These are phyloP conservation scores for Neolamprologus modestus DNA, from an alignment of 2,113 vertebrate species.

Conservation along the genomic window DNA sequence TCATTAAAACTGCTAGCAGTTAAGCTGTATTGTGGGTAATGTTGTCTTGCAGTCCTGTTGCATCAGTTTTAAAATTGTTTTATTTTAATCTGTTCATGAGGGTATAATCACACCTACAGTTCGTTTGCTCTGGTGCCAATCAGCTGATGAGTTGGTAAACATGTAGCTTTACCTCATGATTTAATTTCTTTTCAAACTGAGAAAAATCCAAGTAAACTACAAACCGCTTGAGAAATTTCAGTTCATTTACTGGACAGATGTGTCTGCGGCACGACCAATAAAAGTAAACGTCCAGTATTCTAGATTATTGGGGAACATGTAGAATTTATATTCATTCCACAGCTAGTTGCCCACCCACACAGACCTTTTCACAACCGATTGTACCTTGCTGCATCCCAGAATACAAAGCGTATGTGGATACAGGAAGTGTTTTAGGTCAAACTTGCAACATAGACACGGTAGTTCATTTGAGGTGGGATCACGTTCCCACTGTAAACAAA, in stretches of 20 bases:
- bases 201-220: neutral
- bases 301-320: neutral
- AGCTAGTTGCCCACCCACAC: neutral
- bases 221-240: neutral
- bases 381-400: neutral
- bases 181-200: neutral
- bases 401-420: neutral
- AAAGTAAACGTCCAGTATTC: neutral
- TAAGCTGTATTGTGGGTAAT: neutral
- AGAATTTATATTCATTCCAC: neutral
- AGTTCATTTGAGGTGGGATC: neutral
- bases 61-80: neutral
- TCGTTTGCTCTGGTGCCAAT: neutral
- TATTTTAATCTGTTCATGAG: neutral
- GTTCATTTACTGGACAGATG: neutral
- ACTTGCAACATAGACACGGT: neutral
- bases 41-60: neutral
- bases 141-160: neutral
- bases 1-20: neutral
- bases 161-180: neutral
- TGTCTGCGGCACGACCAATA: neutral
- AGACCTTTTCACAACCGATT: neutral
- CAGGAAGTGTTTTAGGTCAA: neutral
- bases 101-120: neutral
- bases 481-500: neutral